Percentiles rank a stretch among this genome's conserved stretches.
These are phyloP conservation scores for Nematolebias whitei DNA, from an alignment of 2,113 vertebrate species.

Conservation along the genomic window DNA sequence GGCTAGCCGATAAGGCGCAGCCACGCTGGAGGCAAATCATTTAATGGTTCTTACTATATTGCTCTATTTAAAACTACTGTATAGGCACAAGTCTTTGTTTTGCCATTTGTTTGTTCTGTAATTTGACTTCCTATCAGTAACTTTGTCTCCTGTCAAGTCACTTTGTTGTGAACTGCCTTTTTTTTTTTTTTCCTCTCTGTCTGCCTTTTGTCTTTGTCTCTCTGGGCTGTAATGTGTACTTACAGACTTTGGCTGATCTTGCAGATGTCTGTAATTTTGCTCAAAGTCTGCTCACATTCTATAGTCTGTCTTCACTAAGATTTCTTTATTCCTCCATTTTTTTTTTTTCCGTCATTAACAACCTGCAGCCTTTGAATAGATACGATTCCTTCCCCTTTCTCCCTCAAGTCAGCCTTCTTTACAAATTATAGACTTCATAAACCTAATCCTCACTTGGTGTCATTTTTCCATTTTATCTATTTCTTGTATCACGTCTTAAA, in stretches of 20 bases:
- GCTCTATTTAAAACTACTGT: conserved; percentile 81
- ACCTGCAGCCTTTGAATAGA: conserved; percentile 27
- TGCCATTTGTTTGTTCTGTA: conserved; percentile 64
- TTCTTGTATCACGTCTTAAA: conserved; percentile 10
- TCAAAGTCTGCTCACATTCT: conserved; percentile 32
- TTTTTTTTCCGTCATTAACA: conserved; percentile 25
- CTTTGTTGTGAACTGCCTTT: background rate
- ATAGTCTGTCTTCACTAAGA: conserved; percentile 41
- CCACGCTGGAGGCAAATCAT: conserved; percentile 85
- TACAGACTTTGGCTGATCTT: conserved; percentile 31
- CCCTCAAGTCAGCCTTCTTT: conserved; percentile 10
- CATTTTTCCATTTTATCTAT: conserved; percentile 8
- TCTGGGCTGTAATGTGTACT: conserved; percentile 39
- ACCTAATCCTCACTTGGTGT: background rate
- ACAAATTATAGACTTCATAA: conserved; percentile 2
- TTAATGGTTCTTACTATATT: conserved; percentile 82
- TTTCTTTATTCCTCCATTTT: conserved; percentile 10
- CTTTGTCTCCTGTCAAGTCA: conserved; percentile 50
- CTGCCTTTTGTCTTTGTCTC: too few species aligned
- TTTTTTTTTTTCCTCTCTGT: conserved; percentile 8
- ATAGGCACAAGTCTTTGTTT: conserved; percentile 74
- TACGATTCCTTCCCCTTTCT: background rate
- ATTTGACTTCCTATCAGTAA: conserved; percentile 42
- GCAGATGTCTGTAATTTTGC: conserved; percentile 25
- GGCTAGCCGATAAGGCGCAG: conserved; percentile 85